A percentile compares a stretch with the other conserved stretches of the same genome.
These are phyloP conservation scores for Poecilia gillii DNA, from an alignment of 2,797 vertebrate species.

Conservation along the genomic window DNA sequence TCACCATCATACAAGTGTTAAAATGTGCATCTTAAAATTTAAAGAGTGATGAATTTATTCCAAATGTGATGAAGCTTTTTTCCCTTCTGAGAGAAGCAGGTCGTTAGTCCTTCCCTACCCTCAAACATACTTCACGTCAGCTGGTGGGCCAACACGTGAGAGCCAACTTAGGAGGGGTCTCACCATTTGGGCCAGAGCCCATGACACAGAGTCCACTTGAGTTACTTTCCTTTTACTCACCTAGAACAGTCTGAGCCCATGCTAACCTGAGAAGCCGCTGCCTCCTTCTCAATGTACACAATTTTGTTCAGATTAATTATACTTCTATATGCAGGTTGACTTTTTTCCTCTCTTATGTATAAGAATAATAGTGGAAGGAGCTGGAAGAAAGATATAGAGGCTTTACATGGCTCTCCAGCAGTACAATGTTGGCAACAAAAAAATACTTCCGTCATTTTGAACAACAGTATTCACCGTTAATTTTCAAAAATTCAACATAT, in stretches of 20 bases:
- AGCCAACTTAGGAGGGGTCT: slow-evolving; percentile 68
- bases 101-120: slow-evolving; percentile 52
- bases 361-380: background rate
- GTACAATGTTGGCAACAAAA: background rate
- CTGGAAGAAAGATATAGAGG: background rate
- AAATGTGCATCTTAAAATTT: slow-evolving; percentile 8
- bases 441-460: background rate
- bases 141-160: slow-evolving; percentile 54
- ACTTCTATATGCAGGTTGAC: background rate
- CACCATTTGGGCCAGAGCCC: slow-evolving; percentile 56
- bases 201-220: slow-evolving; percentile 59
- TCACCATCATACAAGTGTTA: slow-evolving; percentile 56
- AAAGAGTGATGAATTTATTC: slow-evolving; percentile 27
- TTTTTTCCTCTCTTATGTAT: background rate
- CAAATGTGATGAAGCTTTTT: slow-evolving; percentile 28
- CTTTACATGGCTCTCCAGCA: background rate
- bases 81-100: slow-evolving; percentile 39
- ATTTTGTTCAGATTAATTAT: background rate
- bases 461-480: background rate
- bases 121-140: slow-evolving; percentile 65
- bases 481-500: background rate
- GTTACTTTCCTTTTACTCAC: slow-evolving; percentile 54
- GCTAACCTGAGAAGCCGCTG: slow-evolving; percentile 33
- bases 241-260: slow-evolving; percentile 47
- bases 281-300: background rate